Conservation (phyloP, 1,140 invertebrate genomes). For the Conus ventricosus region DNA sequence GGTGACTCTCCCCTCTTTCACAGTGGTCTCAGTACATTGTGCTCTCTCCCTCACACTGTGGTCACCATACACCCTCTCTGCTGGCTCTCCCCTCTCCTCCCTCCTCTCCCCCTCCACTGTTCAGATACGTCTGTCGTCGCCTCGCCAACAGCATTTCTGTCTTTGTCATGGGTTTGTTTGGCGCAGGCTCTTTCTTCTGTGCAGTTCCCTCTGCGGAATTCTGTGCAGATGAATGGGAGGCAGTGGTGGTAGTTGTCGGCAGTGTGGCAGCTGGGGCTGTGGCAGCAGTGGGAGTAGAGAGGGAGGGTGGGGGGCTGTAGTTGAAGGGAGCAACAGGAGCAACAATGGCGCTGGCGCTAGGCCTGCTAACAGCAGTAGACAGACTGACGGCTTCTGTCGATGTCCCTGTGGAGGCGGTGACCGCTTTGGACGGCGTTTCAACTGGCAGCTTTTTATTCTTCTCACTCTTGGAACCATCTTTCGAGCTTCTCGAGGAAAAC, state of each 20-base stretch:
- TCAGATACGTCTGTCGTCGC: constrained; percentile 56
- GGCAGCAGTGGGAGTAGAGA: not conserved
- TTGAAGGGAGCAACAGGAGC: constrained; percentile 78
- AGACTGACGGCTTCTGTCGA: not conserved
- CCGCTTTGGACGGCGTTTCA: not conserved
- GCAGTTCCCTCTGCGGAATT: not conserved
- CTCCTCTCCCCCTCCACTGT: constrained; percentile 44
- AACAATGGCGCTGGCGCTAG: constrained; percentile 64
- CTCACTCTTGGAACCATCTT: constrained; percentile 19
- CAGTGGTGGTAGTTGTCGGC: not conserved
- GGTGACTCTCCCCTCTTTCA: not conserved
- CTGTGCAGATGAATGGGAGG: not conserved
- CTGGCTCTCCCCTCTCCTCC: not conserved
- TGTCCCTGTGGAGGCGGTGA: not conserved
- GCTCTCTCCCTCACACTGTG: constrained; percentile 33
- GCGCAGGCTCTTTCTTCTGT: constrained; percentile 16
- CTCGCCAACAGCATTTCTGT: constrained; percentile 74
- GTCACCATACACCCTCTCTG: constrained; percentile 43
- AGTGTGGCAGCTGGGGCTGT: not conserved
- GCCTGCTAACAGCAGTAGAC: not conserved
- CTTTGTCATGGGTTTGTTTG: constrained; percentile 64
- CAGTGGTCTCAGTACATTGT: not conserved
- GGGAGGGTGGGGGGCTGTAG: constrained; percentile 72
- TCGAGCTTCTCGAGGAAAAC: constrained; percentile 23
- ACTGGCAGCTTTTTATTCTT: not conserved